These are phyloP conservation scores for Macrosiphum euphorbiae DNA, from an alignment of 2,888 invertebrate species.

Conservation along the genomic window DNA sequence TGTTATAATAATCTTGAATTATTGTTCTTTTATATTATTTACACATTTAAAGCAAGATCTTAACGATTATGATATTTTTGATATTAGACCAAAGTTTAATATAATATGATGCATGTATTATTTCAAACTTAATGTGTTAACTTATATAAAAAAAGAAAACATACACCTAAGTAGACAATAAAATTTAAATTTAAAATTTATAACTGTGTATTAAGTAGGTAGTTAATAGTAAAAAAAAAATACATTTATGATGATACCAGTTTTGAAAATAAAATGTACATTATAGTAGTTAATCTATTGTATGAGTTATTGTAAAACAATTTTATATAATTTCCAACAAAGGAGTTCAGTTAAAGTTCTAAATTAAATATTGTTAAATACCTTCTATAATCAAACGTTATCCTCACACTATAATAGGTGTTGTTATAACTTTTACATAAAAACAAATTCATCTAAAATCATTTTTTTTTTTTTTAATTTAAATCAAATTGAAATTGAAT, in stretches of 20 bases:
- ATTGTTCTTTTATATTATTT: no score
- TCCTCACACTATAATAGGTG: neutral
- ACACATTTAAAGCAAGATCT: no score
- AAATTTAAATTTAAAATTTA: no score
- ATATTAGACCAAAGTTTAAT: no score
- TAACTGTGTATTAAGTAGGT: no score
- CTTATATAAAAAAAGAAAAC: neutral
- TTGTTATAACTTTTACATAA: neutral
- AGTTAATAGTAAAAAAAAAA: neutral
- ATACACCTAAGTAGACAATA: no score
- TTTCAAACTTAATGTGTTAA: neutral
- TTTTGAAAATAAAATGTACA: neutral
- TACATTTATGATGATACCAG: neutral
- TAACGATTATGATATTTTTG: no score
- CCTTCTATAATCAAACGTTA: neutral
- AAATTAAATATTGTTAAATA: neutral
- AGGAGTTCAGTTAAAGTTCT: neutral
- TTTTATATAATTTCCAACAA: neutral
- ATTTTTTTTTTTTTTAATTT: no score
- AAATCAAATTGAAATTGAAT: no score
- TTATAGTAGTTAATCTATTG: neutral
- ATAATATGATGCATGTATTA: no score
- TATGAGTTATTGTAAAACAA: neutral
- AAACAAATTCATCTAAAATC: no score
- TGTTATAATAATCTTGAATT: no score